A percentile compares a stretch with the other conserved stretches of the same genome.
Conservation (phyloP, 2,888 invertebrate species). For the Drosophila prostipennis region DNA sequence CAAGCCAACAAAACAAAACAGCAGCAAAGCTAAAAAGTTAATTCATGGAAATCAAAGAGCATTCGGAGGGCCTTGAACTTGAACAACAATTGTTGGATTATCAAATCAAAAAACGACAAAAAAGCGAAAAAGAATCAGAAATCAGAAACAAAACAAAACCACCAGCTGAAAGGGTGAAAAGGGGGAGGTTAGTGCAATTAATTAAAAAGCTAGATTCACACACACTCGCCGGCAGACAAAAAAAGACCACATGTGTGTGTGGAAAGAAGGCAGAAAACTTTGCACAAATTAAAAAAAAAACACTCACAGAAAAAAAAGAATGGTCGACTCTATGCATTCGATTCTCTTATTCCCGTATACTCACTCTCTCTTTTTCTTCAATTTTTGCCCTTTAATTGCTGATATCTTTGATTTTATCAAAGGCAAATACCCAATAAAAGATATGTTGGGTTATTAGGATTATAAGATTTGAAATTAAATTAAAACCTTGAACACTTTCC, state of each 20-base stretch:
- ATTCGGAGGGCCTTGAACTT: conserved; percentile 65
- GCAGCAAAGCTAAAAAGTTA: conserved; percentile 16
- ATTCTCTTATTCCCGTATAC: conserved; percentile 25
- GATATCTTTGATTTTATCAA: conserved; percentile 4
- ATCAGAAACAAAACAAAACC: conserved; percentile 16
- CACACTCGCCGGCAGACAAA: conserved; percentile 10
- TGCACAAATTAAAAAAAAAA: conserved; percentile 50
- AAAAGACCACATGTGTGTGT: conserved; percentile 38
- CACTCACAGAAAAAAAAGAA: conserved; percentile 23
- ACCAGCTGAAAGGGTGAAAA: conserved; percentile 14
- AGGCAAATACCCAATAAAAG: neutral
- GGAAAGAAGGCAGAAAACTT: conserved; percentile 41
- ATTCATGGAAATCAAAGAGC: conserved; percentile 25
- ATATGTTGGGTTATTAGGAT: too few relatives aligned
- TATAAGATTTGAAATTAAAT: neutral
- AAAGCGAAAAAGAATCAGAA: conserved; percentile 15
- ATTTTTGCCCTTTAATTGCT: conserved; percentile 5
- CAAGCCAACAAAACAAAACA: conserved; percentile 1
- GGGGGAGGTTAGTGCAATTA: conserved; percentile 66
- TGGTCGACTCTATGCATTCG: conserved; percentile 50
- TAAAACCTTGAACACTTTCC: neutral
- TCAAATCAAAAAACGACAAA: conserved; percentile 53
- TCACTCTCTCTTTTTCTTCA: conserved; percentile 1
- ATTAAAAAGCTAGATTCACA: conserved; percentile 66
- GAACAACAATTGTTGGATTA: conserved; percentile 58